Evolutionary conservation across 2,888 invertebrate genomes (phyloP), one percentile per base, ranked within the genome.

Genomic region (Lissocephala sabroskyi): DNA sequence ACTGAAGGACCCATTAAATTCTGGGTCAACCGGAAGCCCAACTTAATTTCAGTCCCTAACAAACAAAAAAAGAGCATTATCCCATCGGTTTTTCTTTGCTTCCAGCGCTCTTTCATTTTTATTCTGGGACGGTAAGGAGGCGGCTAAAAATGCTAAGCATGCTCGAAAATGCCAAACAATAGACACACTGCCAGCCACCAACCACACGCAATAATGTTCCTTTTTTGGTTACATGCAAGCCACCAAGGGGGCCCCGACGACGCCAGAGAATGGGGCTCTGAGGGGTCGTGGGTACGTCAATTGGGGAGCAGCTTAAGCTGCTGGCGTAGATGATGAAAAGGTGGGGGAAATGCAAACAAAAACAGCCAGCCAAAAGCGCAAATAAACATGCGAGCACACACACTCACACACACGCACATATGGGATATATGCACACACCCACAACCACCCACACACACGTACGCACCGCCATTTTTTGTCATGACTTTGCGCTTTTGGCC

Each of bases 401-500:
- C 41, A 30, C 30, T 26, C 42, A 35, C n/a, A 47, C 28, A 33
- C 29, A 30, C 17, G 56, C 56, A 41, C 17, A 23, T 29, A 36
- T 18, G 23, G 23, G 26, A 23, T n/a, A n/a, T n/a, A n/a, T n/a
- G n/a, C n/a, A n/a, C n/a, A 37, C 44, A 59, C 32, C 47, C 46
- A 28, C 53, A 37, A 29, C 32, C 44, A 35, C 51, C 13, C 23
- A 10, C 36, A 32, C 45, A 43, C 37, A 29, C 48, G 41, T 50
- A 49, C 43, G 40, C 49, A 47, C 35, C 2, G 3, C 13, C n/a
- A 10, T 18, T 26, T 41, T 62, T 60, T 68, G 57, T 53, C 64
- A 64, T 70, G 68, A 68, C 70, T 66, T 59, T 70, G 74, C 66
- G 64, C 62, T 66, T 74, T 64, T 64, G 47, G 50, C 54, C 41